These are phyloP conservation scores for Oscheius sp. DNA, from an alignment of 1,140 invertebrate genomes.

Conservation along the genomic window DNA sequence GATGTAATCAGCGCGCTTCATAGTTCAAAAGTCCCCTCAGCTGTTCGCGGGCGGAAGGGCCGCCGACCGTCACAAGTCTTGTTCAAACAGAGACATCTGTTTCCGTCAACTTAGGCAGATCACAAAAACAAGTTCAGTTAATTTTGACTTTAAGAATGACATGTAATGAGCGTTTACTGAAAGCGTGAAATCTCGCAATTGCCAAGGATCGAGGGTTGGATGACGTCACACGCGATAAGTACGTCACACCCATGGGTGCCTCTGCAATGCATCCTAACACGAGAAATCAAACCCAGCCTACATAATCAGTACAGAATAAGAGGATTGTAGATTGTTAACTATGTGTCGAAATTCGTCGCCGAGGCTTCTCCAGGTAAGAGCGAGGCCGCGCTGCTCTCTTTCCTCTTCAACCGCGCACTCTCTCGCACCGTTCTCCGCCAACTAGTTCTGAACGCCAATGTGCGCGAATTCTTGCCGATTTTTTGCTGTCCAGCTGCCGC, in stretches of 20 bases:
- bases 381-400: not conserved
- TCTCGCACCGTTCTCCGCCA: not conserved
- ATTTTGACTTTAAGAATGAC: no score
- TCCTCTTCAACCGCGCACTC: not conserved
- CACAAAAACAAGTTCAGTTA: no score
- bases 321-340: not conserved
- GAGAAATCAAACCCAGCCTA: no score
- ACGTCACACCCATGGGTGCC: no score
- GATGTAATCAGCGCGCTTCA: not conserved
- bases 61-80: not conserved
- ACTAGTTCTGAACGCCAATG: conserved; percentile 6
- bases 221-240: no score
- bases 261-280: no score
- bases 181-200: no score
- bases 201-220: no score
- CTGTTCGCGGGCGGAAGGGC: not conserved
- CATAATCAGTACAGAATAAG: not conserved
- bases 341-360: not conserved
- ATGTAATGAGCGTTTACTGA: no score
- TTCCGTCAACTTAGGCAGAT: no score
- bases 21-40: not conserved
- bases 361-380: not conserved
- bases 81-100: not conserved
- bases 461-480: conserved; percentile 13
- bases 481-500: not conserved